Evolutionary conservation across 2,113 vertebrate genomes (phyloP).

Genomic region (Callaeas wilsoni): DNA sequence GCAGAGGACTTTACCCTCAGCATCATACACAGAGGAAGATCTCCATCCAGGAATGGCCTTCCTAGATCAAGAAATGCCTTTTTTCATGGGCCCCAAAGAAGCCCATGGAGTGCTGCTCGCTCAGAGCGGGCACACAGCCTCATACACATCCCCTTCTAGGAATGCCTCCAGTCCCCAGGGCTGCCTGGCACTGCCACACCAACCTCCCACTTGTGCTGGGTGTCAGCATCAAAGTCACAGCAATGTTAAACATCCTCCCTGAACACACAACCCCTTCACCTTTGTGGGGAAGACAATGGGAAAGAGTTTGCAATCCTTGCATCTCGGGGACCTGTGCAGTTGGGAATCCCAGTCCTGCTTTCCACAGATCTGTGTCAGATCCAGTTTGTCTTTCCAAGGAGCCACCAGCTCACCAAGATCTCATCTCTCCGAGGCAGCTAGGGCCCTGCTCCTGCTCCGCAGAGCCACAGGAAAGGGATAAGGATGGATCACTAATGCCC

Average conservation of each 20-base stretch:
- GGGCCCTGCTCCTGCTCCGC: neutral
- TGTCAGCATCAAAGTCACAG: neutral
- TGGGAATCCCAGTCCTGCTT: neutral
- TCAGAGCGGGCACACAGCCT: neutral
- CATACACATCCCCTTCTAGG: neutral
- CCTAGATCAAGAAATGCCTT: neutral
- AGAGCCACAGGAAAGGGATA: neutral
- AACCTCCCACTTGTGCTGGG: neutral
- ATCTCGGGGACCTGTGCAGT: neutral
- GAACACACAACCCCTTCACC: neutral
- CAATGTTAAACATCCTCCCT: neutral
- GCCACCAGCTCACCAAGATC: neutral
- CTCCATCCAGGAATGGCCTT: neutral
- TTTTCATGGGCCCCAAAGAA: neutral
- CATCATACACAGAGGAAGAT: neutral
- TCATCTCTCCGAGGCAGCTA: neutral
- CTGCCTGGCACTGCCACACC: neutral
- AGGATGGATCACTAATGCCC: neutral
- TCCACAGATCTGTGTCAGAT: neutral
- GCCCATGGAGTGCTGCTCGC: fast-evolving
- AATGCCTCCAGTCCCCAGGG: neutral
- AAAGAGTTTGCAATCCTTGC: neutral
- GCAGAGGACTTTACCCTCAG: neutral
- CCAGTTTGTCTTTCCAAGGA: neutral
- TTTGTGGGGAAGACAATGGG: fast-evolving